Evolutionary conservation across 2,888 invertebrate genomes (phyloP), one percentile per base, ranked within the genome.

Genomic region (Leptogaster cylindrica): DNA sequence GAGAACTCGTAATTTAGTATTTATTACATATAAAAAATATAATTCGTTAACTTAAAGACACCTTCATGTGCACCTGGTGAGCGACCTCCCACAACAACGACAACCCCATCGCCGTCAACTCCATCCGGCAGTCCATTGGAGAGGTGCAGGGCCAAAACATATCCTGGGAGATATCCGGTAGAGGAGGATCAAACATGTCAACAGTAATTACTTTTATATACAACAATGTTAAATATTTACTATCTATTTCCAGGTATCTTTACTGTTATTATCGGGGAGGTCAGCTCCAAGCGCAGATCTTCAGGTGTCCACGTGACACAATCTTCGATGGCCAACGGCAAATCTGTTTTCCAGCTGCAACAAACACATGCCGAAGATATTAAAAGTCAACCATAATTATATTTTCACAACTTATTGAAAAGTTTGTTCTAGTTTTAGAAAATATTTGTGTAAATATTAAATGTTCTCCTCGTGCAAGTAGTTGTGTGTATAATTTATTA

Each of bases 1-100:
- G 14, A 41, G 2, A 6, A 41, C 10, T 36, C 7, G 20, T 10
- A 1, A 23, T 1, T 27, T 50, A n/a, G 14, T 12, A 14, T 8
- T 8, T 3, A 7, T 23, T 12, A 5, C 20, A 10, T 5, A 10
- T 12, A 33, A 20, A n/a, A 20, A 2, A 16, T 31, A 23, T 55
- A 12, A 6, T 44, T 18, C 2, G 20, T 18, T 18, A 10, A 14
- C 6, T 3, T 25, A 39, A 20, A 58, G 58, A 36, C 1, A 14
- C 25, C 58, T 18, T 58, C 58, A 2, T 58, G 58, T 5, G 16
- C 41, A 14, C 39, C 23, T 8, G 41, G 41, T 14, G 58, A 41
- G 58, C 14, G 41, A 6, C 58, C 8, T 25, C 58, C 58, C 1
- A 16, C 55, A 12, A 16, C 12, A 16, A 18, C 52, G 5, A 31